Evolutionary conservation across 2,113 vertebrate genomes (phyloP).

Genomic region (Gopherus evgoodei): DNA sequence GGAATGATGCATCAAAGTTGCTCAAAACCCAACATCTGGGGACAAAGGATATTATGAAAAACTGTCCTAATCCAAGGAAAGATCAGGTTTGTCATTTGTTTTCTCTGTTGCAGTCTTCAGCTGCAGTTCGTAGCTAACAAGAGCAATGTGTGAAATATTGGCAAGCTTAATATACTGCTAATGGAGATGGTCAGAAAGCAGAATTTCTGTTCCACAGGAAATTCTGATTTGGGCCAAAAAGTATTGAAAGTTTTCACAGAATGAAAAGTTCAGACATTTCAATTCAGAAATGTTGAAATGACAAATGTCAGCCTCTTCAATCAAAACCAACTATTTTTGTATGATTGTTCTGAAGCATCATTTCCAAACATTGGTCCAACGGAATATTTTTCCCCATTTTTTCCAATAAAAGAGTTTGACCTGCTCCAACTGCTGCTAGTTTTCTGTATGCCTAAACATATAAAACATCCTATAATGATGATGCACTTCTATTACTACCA

Average conservation of each 20-base stretch:
- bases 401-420: not conserved
- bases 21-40: too few species aligned
- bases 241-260: not conserved
- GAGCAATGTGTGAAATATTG: not conserved
- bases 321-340: not conserved
- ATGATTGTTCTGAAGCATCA: not conserved
- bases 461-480: not conserved
- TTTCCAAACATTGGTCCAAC: not conserved
- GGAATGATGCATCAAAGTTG: too few species aligned
- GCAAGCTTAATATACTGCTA: not conserved
- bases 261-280: not conserved
- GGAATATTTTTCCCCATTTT: not conserved
- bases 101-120: not conserved
- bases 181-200: not conserved
- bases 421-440: not conserved
- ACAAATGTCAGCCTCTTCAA: not conserved
- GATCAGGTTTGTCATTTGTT: not conserved
- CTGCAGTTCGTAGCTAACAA: not conserved
- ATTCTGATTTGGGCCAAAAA: not conserved
- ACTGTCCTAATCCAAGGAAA: not conserved
- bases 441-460: not conserved
- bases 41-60: too few species aligned
- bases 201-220: not conserved
- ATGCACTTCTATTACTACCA: not conserved
- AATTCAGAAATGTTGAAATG: not conserved